phyloP scores from a whole-genome alignment of 2,888 invertebrate genomes.

The Macropis europaea region DNA sequence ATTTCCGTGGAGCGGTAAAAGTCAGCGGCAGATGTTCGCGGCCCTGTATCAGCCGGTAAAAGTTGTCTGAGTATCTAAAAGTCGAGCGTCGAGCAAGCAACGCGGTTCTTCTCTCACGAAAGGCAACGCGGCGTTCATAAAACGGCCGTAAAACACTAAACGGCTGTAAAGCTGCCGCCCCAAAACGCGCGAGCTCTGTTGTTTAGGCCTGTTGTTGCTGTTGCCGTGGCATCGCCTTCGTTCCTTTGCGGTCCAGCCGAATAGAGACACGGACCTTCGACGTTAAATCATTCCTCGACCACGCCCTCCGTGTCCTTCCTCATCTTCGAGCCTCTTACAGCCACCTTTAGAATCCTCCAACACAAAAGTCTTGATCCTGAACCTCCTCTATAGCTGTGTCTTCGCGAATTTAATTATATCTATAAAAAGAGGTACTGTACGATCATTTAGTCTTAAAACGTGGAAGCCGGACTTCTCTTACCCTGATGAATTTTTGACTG shows the following conservation, averaged over 20 bases:
- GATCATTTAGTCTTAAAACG: too few relatives aligned
- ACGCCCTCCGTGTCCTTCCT: constrained; percentile 68
- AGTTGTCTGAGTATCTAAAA: not conserved
- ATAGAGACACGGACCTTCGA: constrained; percentile 77
- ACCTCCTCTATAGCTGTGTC: too few relatives aligned
- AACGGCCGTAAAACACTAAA: constrained; percentile 80
- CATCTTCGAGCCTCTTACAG: constrained; percentile 15
- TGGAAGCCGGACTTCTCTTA: too few relatives aligned
- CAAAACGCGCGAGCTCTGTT: constrained; percentile 67
- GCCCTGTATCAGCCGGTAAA: constrained; percentile 8
- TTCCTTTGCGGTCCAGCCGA: constrained; percentile 61
- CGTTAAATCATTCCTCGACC: constrained; percentile 76
- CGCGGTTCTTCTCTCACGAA: not conserved
- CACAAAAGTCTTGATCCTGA: not conserved
- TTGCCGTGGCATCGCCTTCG: constrained; percentile 32
- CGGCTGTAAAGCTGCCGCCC: constrained; percentile 80
- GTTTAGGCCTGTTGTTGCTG: constrained; percentile 50
- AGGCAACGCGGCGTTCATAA: constrained; percentile 76
- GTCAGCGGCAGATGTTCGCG: constrained; percentile 1
- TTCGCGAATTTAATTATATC: too few relatives aligned
- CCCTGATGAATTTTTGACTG: too few relatives aligned
- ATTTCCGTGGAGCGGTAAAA: constrained; percentile 6
- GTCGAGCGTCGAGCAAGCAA: constrained; percentile 15
- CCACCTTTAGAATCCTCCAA: not conserved
- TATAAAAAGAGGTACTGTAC: too few relatives aligned